phyloP scores from a whole-genome alignment of 2,888 invertebrate genomes.

The Drosophila buzzatii region DNA sequence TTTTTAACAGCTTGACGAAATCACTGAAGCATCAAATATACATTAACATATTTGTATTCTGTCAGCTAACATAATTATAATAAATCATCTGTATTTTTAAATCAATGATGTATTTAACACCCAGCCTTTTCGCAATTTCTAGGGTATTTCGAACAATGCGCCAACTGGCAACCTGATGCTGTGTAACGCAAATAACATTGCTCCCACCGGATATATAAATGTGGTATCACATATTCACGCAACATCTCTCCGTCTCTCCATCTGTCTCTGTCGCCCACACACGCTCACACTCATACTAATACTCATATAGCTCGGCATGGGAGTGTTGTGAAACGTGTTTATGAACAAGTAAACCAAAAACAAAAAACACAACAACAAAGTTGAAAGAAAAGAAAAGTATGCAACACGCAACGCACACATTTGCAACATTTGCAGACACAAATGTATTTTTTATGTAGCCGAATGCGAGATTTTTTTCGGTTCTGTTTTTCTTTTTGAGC shows the following conservation, averaged over 20 bases:
- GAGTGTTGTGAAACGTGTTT: slow-evolving; percentile 35
- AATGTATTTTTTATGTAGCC: slow-evolving; percentile 74
- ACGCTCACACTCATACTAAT: neutral
- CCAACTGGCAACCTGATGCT: slow-evolving; percentile 32
- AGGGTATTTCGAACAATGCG: slow-evolving; percentile 19
- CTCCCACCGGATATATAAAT: slow-evolving; percentile 69
- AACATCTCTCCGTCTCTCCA: neutral
- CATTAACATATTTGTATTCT: neutral
- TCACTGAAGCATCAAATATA: neutral
- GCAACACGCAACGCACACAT: slow-evolving; percentile 64
- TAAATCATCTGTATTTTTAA: neutral
- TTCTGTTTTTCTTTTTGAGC: slow-evolving; percentile 8
- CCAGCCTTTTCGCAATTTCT: neutral
- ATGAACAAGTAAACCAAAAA: slow-evolving; percentile 4
- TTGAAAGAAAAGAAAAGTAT: slow-evolving; percentile 32
- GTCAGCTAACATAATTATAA: neutral
- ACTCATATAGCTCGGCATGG: neutral
- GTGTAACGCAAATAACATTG: slow-evolving; percentile 50
- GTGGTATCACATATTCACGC: slow-evolving; percentile 32
- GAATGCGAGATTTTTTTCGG: slow-evolving; percentile 28
- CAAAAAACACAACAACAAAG: neutral
- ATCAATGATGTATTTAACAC: neutral
- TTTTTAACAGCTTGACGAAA: neutral
- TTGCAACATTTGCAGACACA: slow-evolving; percentile 56
- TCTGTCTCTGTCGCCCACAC: neutral